Conservation (phyloP, 2,113 vertebrate species). For the Laticauda colubrina region DNA sequence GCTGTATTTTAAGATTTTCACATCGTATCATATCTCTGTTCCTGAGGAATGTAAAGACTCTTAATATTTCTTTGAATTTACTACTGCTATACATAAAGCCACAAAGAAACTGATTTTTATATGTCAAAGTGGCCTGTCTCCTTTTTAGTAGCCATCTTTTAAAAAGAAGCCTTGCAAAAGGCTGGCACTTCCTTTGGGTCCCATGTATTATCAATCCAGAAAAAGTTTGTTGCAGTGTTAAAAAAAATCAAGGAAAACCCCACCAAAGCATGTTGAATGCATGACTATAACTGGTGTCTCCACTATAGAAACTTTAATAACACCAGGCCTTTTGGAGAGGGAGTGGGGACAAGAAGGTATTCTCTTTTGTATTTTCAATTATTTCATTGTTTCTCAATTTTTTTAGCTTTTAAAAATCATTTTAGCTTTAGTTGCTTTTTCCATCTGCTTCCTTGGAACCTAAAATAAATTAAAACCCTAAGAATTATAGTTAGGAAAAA, state of each 20-base stretch:
- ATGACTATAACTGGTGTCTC: neutral
- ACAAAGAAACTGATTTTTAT: neutral
- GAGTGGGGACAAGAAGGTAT: neutral
- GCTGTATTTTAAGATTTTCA: neutral
- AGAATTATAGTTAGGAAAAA: neutral
- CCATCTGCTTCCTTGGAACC: neutral
- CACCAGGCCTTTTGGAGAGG: neutral
- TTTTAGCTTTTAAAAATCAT: conserved; percentile 8
- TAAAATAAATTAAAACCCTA: neutral
- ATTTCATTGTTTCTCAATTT: conserved; percentile 19
- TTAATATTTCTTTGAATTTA: neutral
- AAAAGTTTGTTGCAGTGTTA: conserved; percentile 13
- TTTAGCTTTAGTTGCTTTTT: neutral
- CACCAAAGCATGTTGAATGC: conserved; percentile 8
- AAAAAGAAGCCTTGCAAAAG: conserved; percentile 20
- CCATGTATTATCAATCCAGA: conserved; percentile 22
- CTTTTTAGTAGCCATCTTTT: neutral
- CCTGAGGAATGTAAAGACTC: neutral
- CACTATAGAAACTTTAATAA: conserved; percentile 13
- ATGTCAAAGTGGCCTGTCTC: neutral
- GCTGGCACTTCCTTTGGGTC: conserved; percentile 35
- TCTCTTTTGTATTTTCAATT: neutral
- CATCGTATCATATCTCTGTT: neutral
- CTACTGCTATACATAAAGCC: neutral
- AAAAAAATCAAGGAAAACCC: conserved; percentile 18